Base-by-base conservation (phyloP, 1,140 invertebrate genomes). In the Lepeophtheirus salmonis region DNA sequence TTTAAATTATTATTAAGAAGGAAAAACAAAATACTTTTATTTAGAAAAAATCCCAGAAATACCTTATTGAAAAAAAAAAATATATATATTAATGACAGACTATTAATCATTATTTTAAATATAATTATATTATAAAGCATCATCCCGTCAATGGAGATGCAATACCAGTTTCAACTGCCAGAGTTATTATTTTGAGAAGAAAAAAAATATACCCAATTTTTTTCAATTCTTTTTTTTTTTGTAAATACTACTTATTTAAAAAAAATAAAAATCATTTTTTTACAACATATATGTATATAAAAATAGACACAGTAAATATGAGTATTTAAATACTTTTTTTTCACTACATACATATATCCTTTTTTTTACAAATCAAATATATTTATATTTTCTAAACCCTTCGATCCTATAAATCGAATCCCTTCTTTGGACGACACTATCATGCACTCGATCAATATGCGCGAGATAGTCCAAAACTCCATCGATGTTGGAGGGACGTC, bases 361-460 rank as follows among this genome's bases (percentile, higher is more conserved):
- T 41, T 41, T 41, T 41, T 41, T 41, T n/a, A n/a, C n/a, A n/a
- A n/a, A n/a, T n/a, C 30, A n/a, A 41, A 41, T 41, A 41, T 41
- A 41, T 41, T 10, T 41, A 41, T 41, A 10, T 41, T 41, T n/a
- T 41, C n/a, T 41, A 41, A 41, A 6, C 30, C 30, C n/a, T 41
- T 41, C 30, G 30, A 41, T 41, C n/a, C n/a, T 41, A n/a, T 6
- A n/a, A 41, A 41, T 41, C n/a, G n/a, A 41, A 6, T 41, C n/a
- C n/a, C n/a, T n/a, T n/a, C n/a, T n/a, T n/a, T n/a, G n/a, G n/a
- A n/a, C n/a, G n/a, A n/a, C n/a, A 41, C 30, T 6, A n/a, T 6
- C n/a, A 41, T 41, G 30, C 30, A 41, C 30, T 41, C 30, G 6
- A 41, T 41, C 30, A 41, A 41, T n/a, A 41, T 41, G 6, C 30